These are phyloP conservation scores for Paralvinella palmiformis DNA, from an alignment of 1,140 invertebrate species.

Conservation along the genomic window DNA sequence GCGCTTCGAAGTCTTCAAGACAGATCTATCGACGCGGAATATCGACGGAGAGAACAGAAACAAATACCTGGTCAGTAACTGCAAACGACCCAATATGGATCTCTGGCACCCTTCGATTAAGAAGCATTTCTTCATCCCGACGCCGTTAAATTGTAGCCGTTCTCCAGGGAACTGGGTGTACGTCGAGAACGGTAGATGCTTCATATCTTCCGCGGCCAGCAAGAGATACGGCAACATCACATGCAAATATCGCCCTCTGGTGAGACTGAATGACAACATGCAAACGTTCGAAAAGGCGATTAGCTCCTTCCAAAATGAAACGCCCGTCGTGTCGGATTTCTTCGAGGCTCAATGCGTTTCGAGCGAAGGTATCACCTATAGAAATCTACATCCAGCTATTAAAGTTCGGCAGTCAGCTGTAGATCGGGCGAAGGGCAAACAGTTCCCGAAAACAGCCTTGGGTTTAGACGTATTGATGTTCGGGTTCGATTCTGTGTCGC, in stretches of 20 bases:
- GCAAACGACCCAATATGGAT: too few species aligned
- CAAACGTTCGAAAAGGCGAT: background rate
- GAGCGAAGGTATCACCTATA: background rate
- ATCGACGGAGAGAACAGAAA: too few species aligned
- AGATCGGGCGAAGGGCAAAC: background rate
- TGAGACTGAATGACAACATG: slow-evolving; percentile 6
- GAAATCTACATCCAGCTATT: background rate
- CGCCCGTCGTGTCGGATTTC: slow-evolving; percentile 3
- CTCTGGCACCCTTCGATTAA: background rate
- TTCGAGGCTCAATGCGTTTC: slow-evolving; percentile 7
- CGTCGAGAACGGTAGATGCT: slow-evolving; percentile 11
- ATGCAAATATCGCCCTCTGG: slow-evolving; percentile 8
- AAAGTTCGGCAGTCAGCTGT: background rate
- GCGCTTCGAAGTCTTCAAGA: too few species aligned
- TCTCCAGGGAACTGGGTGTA: slow-evolving; percentile 10
- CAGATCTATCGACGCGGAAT: background rate
- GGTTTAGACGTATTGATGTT: slow-evolving; percentile 78
- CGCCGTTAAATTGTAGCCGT: slow-evolving; percentile 1
- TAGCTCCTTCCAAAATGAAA: background rate
- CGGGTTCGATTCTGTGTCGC: slow-evolving; percentile 84
- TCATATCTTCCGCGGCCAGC: background rate
- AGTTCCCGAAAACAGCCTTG: slow-evolving; percentile 32
- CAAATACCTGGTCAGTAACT: too few species aligned
- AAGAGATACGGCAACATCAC: slow-evolving; percentile 9
- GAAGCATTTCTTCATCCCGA: too few species aligned